Conservation (phyloP, 2,888 invertebrate species). For the Brachylomia viminalis region DNA sequence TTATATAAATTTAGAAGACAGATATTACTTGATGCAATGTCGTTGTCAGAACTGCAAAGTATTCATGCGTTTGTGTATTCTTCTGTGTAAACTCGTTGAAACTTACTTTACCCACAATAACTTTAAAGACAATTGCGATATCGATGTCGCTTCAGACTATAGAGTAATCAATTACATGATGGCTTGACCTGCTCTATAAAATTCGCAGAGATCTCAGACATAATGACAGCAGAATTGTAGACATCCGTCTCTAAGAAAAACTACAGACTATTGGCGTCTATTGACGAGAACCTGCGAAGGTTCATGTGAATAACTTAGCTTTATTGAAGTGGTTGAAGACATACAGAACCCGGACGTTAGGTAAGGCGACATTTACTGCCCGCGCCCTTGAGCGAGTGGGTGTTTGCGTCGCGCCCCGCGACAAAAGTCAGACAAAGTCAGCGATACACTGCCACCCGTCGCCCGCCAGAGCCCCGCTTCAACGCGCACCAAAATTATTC, state of each 20-base stretch:
- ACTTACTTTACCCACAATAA: background rate
- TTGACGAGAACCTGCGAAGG: constrained; percentile 8
- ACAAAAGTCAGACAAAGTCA: too few species aligned
- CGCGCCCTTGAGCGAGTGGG: too few species aligned
- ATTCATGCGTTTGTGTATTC: background rate
- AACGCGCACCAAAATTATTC: too few species aligned
- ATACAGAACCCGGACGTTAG: background rate
- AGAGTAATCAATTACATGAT: background rate
- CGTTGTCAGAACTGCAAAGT: too few species aligned
- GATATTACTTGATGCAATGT: too few species aligned
- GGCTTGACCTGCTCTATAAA: background rate
- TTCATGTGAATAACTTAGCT: constrained; percentile 8
- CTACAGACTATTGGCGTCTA: constrained; percentile 10
- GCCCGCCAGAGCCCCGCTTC: too few species aligned
- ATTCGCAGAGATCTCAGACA: background rate
- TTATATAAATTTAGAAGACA: too few species aligned
- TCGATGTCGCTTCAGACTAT: too few species aligned
- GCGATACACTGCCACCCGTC: too few species aligned
- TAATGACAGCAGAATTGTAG: constrained; percentile 12
- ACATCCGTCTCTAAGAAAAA: constrained; percentile 20
- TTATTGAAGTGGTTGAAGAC: background rate
- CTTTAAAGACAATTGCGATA: too few species aligned
- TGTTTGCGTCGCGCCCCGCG: too few species aligned
- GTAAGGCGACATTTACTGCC: too few species aligned
- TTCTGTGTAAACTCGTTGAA: background rate